These are phyloP conservation scores for Hybognathus amarus DNA, from an alignment of 2,797 vertebrate species.

Conservation along the genomic window DNA sequence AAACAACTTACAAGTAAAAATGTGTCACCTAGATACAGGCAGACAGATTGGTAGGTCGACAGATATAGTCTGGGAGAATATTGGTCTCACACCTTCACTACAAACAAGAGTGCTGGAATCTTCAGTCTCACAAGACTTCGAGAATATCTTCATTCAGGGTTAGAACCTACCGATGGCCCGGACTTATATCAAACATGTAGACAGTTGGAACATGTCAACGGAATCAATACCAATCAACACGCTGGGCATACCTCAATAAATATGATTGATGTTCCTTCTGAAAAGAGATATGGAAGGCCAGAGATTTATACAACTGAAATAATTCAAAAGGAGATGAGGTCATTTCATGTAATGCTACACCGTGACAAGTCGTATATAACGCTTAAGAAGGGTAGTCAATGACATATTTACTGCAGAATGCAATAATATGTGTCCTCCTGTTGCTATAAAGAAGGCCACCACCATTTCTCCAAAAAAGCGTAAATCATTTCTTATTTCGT, in stretches of 20 bases:
- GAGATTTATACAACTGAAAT: slow-evolving; percentile 35
- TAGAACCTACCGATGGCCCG: neutral
- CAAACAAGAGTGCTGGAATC: slow-evolving; percentile 62
- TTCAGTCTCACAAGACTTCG: slow-evolving; percentile 54
- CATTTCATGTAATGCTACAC: slow-evolving; percentile 25
- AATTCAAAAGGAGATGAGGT: slow-evolving; percentile 45
- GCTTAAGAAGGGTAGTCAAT: slow-evolving; percentile 11
- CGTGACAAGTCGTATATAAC: slow-evolving; percentile 24
- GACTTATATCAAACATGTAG: slow-evolving; percentile 10
- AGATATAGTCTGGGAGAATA: slow-evolving; percentile 30
- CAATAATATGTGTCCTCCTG: slow-evolving; percentile 44
- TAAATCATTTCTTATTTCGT: slow-evolving; percentile 34
- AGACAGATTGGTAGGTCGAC: slow-evolving; percentile 29
- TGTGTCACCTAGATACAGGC: slow-evolving; percentile 13
- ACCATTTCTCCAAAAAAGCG: neutral
- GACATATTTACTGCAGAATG: slow-evolving; percentile 21
- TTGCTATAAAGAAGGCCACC: slow-evolving; percentile 17
- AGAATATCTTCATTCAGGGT: slow-evolving; percentile 21
- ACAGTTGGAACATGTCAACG: neutral
- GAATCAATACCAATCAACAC: slow-evolving; percentile 29
- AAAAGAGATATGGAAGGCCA: slow-evolving; percentile 43
- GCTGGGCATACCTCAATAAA: slow-evolving; percentile 26
- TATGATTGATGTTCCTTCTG: slow-evolving; percentile 9
- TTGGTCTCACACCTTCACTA: slow-evolving; percentile 57
- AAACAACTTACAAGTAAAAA: slow-evolving; percentile 23